phyloP scores from a whole-genome alignment of 2,888 invertebrate species.

The Hydroisotoma schaefferi region DNA sequence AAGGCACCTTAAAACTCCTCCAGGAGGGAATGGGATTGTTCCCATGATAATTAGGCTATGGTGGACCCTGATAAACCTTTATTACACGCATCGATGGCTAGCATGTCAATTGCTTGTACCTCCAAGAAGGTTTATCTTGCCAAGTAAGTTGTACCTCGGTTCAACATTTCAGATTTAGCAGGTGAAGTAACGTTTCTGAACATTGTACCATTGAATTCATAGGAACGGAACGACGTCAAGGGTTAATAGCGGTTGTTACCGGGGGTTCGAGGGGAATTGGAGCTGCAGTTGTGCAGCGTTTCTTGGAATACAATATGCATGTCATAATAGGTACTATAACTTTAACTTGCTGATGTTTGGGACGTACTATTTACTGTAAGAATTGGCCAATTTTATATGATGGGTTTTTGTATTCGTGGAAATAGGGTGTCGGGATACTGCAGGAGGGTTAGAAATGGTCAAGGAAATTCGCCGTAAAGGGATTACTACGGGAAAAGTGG shows the following conservation, averaged over 20 bases:
- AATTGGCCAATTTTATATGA: neutral
- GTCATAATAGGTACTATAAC: slow-evolving; percentile 65
- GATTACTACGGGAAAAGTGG: slow-evolving; percentile 60
- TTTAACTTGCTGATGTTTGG: neutral
- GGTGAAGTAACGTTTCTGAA: neutral
- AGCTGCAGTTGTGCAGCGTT: slow-evolving; percentile 67
- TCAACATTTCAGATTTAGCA: slow-evolving; percentile 5
- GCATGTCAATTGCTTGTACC: slow-evolving; percentile 18
- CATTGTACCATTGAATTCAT: slow-evolving; percentile 50
- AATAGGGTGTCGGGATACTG: slow-evolving; percentile 69
- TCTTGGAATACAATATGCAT: slow-evolving; percentile 71
- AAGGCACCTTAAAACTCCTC: slow-evolving; percentile 23
- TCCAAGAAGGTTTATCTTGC: slow-evolving; percentile 25
- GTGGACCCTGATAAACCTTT: slow-evolving; percentile 25
- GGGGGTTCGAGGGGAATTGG: slow-evolving; percentile 86
- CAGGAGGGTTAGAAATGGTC: slow-evolving; percentile 57
- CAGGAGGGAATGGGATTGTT: slow-evolving; percentile 29
- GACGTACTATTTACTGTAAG: neutral
- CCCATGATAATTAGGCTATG: slow-evolving; percentile 24
- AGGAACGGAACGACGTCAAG: slow-evolving; percentile 61
- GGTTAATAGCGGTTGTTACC: slow-evolving; percentile 73
- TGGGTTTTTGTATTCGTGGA: neutral
- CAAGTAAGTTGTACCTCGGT: slow-evolving; percentile 22
- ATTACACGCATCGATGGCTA: slow-evolving; percentile 24
- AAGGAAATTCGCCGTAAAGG: slow-evolving; percentile 55